Evolutionary conservation across 2,888 invertebrate species (phyloP), one percentile per base, ranked within the genome.

Genomic region (Romanomermis culicivorax): DNA sequence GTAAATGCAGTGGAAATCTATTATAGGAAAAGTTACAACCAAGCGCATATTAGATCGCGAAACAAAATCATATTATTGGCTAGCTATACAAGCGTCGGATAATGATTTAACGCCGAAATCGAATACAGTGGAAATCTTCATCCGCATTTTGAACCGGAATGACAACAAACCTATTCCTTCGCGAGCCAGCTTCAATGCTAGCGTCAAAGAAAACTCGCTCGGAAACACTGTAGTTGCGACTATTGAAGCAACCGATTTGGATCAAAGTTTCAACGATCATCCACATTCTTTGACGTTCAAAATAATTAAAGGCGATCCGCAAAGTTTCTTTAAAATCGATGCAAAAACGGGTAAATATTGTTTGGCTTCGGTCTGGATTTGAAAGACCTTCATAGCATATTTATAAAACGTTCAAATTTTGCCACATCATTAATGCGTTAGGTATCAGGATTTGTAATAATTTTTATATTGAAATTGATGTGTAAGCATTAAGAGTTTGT

Each of bases 131-230:
- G 83, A 88, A 77, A 79, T 86, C 49, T 85, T 80, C 57, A 60
- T 67, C 42, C 56, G 61, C 49, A 82, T 95, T 60, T 74, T 80
- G 62, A 88, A 95, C 74, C 84, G 71, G 67, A 95, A 95, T 74
- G 95, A 97, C 76, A 86, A 91, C 76, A 80, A 81, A 47, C 95
- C 95, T 54, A 76, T 88, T 71, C 85, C 89, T 58, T 78, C 78
- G 63, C 79, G 79, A 64, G 85, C 93, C 17, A 80, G 84, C 57
- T 93, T 91, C 74, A 79, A 80, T 68, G 82, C 83, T 2, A 76
- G 76, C 29, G 79, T 93, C 58, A 70, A 76, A 30, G 89, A 89
- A 75, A 83, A 84, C 69, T 80, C 83, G 64, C 78, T 79, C 17
- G 74, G 77, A 36, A 82, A 81, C 61, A 77, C 79, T 58, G 75